phyloP scores from a whole-genome alignment of 2,888 invertebrate species.

The Drosophila siamana region DNA sequence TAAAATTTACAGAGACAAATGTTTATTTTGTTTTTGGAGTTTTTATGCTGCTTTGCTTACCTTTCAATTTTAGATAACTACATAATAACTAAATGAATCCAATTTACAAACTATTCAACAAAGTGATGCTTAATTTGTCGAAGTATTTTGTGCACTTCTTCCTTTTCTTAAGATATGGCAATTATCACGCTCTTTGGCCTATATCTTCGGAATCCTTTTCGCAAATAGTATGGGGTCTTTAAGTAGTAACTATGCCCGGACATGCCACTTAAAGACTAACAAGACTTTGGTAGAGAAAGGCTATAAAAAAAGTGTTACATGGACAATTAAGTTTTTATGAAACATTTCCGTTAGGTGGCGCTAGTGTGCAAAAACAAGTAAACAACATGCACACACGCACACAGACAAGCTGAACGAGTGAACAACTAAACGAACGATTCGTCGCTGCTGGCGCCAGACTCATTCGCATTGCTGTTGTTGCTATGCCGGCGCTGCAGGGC shows the following conservation, averaged over 20 bases:
- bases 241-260: slow-evolving; percentile 40
- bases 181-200: background rate
- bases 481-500: background rate
- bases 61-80: no score
- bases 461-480: slow-evolving; percentile 26
- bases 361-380: slow-evolving; percentile 62
- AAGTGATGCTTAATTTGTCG: no score
- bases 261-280: slow-evolving; percentile 56
- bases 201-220: background rate
- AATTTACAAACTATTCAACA: no score
- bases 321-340: slow-evolving; percentile 83
- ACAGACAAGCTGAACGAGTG: slow-evolving; percentile 18
- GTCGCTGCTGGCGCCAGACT: slow-evolving; percentile 54
- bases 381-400: slow-evolving; percentile 55
- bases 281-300: slow-evolving; percentile 46
- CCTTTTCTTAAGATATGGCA: background rate
- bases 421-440: slow-evolving; percentile 3
- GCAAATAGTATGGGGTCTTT: slow-evolving; percentile 16
- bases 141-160: no score
- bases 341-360: slow-evolving; percentile 82
- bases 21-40: no score
- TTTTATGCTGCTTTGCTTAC: no score
- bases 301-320: slow-evolving; percentile 78
- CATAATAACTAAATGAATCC: no score
- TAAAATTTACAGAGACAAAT: no score